Base-by-base conservation (phyloP, 2,113 vertebrate genomes). In the Crypturellus undulatus region DNA sequence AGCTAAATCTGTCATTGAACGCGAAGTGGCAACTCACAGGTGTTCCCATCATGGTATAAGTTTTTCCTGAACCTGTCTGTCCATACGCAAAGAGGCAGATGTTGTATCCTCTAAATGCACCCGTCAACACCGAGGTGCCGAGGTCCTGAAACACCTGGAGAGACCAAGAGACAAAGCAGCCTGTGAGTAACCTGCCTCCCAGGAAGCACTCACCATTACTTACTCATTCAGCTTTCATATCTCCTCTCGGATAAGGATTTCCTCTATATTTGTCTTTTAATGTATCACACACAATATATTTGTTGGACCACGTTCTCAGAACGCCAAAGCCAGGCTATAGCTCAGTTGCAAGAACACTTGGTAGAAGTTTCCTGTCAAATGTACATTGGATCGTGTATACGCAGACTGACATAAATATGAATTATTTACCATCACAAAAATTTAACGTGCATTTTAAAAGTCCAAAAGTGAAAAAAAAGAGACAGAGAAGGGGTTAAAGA, bases 41-140 rank as follows among this genome's bases (percentile, higher is more conserved):
- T 47, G 99, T 99, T 49, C 99, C 99, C 98, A 99, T 99, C 99
- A 99, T 99, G 82, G 99, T 99, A 82, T 99, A 99, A 2, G 99
- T 99, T 97, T 99, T 99, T 81, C 99, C 99, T 76, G 99, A 99
- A 92, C 99, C 99, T 3, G 99, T 99, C 97, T 99, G 99, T 76
- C 99, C 99, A 72, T 99, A 99, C 12, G 99, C 99, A 98, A 99
- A 99, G 84, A 99, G 98, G 92, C 99, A 99, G 90, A 99, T 99
- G n/a, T 99, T 99, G 97, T 99, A 99, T 80, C 99, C 99, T 96
- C 98, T 98, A 43, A 98, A 98, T 13, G 99, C 99, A 94, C 98
- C 99, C 0, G 98, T 98, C 72, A 99, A 97, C 51, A 99, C 99
- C 17, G 98, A 99, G 83, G 98, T 98, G 30, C 99, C 99, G 96